Evolutionary conservation across 2,888 invertebrate species (phyloP).

Genomic region (Drosophila gaucha): DNA sequence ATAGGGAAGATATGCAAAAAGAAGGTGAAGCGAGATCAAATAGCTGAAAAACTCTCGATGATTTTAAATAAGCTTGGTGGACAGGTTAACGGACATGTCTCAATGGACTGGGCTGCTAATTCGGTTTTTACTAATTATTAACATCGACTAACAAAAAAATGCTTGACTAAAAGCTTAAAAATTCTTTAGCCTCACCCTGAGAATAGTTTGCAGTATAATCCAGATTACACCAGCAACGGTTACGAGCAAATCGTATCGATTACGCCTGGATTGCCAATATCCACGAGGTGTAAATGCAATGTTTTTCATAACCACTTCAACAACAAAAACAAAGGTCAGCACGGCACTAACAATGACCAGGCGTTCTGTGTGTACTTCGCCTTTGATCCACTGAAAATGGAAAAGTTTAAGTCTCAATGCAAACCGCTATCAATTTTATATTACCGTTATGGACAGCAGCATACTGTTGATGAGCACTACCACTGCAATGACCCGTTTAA

Average conservation of each 20-base stretch:
- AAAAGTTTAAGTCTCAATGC: not conserved
- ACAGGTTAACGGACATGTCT: too few relatives aligned
- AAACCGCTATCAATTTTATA: conserved; percentile 61
- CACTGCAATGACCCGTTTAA: conserved; percentile 97
- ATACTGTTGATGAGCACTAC: conserved; percentile 97
- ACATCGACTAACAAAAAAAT: too few relatives aligned
- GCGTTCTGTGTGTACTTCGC: conserved; percentile 91
- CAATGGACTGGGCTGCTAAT: too few relatives aligned
- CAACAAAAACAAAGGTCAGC: conserved; percentile 96
- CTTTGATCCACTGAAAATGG: conserved; percentile 92
- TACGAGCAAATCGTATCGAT: conserved; percentile 98
- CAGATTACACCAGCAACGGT: conserved; percentile 98
- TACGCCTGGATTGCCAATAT: conserved; percentile 99
- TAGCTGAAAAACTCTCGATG: too few relatives aligned
- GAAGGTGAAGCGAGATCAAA: too few relatives aligned
- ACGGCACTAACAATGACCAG: conserved; percentile 94
- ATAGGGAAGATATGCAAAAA: too few relatives aligned
- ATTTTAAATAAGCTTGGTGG: too few relatives aligned
- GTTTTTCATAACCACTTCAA: conserved; percentile 98
- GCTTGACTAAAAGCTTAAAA: too few relatives aligned
- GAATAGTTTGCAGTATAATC: conserved; percentile 96
- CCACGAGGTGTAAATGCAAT: conserved; percentile 99
- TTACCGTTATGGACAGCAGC: conserved; percentile 95
- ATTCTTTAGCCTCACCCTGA: conserved; percentile 89
- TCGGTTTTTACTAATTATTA: too few relatives aligned